Percentiles rank a stretch among this genome's conserved stretches.
These are phyloP conservation scores for Drosophila punjabiensis DNA, from an alignment of 1,140 invertebrate species.

Conservation along the genomic window DNA sequence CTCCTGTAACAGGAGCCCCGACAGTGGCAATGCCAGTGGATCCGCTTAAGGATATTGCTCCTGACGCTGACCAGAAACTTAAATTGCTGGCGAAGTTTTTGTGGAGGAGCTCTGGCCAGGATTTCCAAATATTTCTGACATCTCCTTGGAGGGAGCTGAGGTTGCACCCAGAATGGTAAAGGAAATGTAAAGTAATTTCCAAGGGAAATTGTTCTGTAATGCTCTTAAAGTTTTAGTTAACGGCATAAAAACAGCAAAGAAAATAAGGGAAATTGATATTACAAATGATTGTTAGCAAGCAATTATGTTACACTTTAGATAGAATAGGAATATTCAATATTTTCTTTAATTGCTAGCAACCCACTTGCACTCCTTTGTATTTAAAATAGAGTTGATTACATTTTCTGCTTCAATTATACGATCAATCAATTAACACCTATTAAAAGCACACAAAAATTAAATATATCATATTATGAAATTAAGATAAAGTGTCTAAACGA, in stretches of 20 bases:
- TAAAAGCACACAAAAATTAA: neutral
- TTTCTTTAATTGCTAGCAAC: too few species aligned
- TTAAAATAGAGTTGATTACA: neutral
- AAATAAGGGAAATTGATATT: too few species aligned
- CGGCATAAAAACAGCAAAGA: neutral
- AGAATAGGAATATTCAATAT: too few species aligned
- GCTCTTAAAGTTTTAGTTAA: neutral
- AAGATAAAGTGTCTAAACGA: neutral
- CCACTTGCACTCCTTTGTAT: neutral
- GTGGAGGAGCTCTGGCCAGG: slow-evolving; percentile 12
- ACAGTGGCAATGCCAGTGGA: slow-evolving; percentile 16
- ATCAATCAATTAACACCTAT: neutral
- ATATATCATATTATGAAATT: neutral
- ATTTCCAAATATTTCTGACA: slow-evolving; percentile 41
- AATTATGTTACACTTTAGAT: too few species aligned
- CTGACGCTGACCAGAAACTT: slow-evolving; percentile 41
- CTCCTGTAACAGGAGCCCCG: slow-evolving; percentile 19
- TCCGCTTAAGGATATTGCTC: slow-evolving; percentile 54
- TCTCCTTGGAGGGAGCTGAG: slow-evolving; percentile 15
- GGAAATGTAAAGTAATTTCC: slow-evolving; percentile 11
- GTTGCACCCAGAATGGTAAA: slow-evolving; percentile 3
- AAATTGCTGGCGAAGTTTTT: slow-evolving; percentile 51
- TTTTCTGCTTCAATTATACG: neutral
- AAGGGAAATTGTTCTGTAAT: neutral
- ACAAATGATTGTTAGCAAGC: too few species aligned